Evolutionary conservation across 2,888 invertebrate species (phyloP), one percentile per base, ranked within the genome.

Genomic region (Oscheius sp.): DNA sequence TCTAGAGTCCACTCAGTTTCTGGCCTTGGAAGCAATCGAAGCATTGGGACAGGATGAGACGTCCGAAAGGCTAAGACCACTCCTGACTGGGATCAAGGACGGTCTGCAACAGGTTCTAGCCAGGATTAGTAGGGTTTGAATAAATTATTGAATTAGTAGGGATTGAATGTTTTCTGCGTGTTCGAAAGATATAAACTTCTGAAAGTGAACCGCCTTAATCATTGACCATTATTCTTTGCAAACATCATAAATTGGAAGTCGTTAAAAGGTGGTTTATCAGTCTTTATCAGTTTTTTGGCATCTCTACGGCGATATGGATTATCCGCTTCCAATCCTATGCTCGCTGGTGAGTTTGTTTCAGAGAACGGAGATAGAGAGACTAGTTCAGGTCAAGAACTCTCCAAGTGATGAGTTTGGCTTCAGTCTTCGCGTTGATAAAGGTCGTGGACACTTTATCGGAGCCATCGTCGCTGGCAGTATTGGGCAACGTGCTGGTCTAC

Each of bases 321-420:
- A 78, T n/a, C 78, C 77, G 11, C 60, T 74, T 11, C 79, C 81
- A n/a, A 57, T 76, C 55, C 74, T 81, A 21, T 76, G 76, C 32
- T 55, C 70, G 13, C 60, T 81, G 75, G 81, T 80, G n/a, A 72
- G 76, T 73, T 47, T 59, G 21, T 7, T 11, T 29, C 10, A 9
- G n/a, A 57, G n/a, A 57, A 57, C 50, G 13, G 29, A 9, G 57
- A 57, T 11, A 21, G 21, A 21, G 21, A 21, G 9, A 9, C 9
- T 13, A 11, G 70, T 70, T 37, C 63, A 85, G 84, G 76, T 80
- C 59, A 86, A 85, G 76, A 62, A 65, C 13, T 37, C 71, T 4
- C 83, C 86, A 90, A 96, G 96, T 90, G 95, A 96, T 90, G 98
- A 98, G 48, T 99, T 97, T 90, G 99, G 99, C 21, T 99, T 99